These are phyloP conservation scores for Hypanus sabinus DNA, from an alignment of 2,113 vertebrate genomes.

Conservation along the genomic window DNA sequence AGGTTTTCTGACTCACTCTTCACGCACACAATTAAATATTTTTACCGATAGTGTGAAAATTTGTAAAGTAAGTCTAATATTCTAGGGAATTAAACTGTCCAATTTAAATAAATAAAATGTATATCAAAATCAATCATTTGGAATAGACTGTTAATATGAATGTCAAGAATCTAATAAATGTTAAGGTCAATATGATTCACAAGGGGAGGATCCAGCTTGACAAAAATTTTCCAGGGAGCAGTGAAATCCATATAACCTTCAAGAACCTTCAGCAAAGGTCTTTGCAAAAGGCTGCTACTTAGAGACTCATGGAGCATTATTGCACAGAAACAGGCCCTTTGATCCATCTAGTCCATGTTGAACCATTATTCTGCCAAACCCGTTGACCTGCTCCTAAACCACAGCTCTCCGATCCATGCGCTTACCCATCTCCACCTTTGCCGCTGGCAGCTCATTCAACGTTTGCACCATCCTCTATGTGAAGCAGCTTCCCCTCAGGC, in stretches of 20 bases:
- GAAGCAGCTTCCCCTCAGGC: too few species aligned
- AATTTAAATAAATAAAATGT: neutral
- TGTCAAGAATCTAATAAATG: neutral
- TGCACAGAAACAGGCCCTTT: too few species aligned
- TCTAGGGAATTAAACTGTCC: neutral
- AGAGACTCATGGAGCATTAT: too few species aligned
- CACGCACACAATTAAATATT: neutral
- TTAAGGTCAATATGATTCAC: neutral
- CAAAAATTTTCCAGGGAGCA: neutral
- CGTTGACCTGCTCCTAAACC: too few species aligned
- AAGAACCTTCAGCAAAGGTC: neutral
- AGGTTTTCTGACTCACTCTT: neutral
- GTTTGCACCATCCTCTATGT: too few species aligned
- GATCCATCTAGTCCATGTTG: too few species aligned
- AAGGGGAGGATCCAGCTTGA: neutral
- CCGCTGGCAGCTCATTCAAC: too few species aligned
- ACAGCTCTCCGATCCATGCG: too few species aligned
- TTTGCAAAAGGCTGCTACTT: neutral
- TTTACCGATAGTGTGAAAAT: neutral
- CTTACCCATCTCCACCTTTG: too few species aligned
- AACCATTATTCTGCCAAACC: too few species aligned
- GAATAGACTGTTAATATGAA: neutral
- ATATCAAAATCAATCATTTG: neutral
- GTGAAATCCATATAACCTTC: neutral
- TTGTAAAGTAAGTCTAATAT: neutral